A percentile compares a stretch with the other conserved stretches of the same genome.
Evolutionary conservation across 92 coral and sea anemone genomes (phyloP).

Genomic region (Pocillopora grandis): DNA sequence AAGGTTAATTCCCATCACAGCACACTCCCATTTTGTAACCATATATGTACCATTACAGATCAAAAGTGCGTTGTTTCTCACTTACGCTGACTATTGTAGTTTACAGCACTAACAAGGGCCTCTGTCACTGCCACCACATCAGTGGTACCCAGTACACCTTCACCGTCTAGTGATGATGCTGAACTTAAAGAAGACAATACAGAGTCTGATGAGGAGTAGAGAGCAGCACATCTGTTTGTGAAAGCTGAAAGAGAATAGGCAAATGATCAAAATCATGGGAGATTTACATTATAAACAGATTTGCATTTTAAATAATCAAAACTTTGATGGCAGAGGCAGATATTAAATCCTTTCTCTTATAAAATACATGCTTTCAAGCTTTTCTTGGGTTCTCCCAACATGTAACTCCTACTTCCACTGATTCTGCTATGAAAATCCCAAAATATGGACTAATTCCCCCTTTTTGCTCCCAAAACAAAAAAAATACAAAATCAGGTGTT

Average conservation of each 20-base stretch:
- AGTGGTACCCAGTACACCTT: constrained; percentile 66
- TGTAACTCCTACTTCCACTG: too few species aligned
- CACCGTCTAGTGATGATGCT: constrained; percentile 27
- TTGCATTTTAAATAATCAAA: background rate
- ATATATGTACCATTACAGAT: too few species aligned
- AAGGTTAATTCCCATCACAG: too few species aligned
- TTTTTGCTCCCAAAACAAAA: too few species aligned
- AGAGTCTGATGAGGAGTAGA: constrained; percentile 28
- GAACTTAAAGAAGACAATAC: constrained; percentile 42
- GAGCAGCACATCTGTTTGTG: constrained; percentile 53
- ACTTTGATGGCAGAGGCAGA: too few species aligned
- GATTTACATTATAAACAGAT: background rate
- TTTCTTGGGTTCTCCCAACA: too few species aligned
- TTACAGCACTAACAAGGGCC: constrained; percentile 77
- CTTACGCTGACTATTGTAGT: constrained; percentile 88
- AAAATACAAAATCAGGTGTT: too few species aligned
- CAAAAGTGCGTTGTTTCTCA: background rate
- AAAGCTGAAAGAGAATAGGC: constrained; percentile 35
- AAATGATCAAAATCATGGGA: background rate
- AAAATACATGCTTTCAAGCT: too few species aligned
- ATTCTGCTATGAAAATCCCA: too few species aligned
- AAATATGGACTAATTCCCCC: too few species aligned
- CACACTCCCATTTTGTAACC: too few species aligned
- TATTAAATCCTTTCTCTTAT: too few species aligned
- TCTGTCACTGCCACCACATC: constrained; percentile 83